Percentiles rank a stretch among this genome's conserved stretches.
These are phyloP conservation scores for Mormyrus lacerda DNA, from an alignment of 2,113 vertebrate genomes.

Conservation along the genomic window DNA sequence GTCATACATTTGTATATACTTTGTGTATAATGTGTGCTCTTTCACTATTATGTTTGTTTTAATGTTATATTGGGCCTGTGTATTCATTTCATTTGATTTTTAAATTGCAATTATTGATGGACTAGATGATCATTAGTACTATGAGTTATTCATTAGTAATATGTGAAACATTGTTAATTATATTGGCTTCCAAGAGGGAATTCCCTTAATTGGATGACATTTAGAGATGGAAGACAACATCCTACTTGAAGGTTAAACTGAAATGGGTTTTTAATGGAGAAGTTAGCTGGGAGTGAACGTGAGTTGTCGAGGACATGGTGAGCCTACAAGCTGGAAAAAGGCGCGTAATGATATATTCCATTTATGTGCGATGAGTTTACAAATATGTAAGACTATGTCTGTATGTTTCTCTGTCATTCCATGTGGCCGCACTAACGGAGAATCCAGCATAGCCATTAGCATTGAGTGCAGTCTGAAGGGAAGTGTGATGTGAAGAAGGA, in stretches of 20 bases:
- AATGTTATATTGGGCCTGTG: not conserved
- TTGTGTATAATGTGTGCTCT: not conserved
- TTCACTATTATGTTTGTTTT: not conserved
- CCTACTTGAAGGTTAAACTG: not conserved
- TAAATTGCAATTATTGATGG: not conserved
- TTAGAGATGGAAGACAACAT: not conserved
- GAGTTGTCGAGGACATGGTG: not conserved
- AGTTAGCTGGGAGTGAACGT: not conserved
- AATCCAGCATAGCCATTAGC: not conserved
- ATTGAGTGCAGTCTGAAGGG: not conserved
- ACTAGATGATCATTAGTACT: not conserved
- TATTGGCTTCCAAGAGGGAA: not conserved
- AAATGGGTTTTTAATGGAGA: not conserved
- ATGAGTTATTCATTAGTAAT: not conserved
- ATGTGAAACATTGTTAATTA: conserved; percentile 1
- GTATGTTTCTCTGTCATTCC: not conserved
- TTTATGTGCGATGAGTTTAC: not conserved
- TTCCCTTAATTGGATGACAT: not conserved
- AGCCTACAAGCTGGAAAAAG: not conserved
- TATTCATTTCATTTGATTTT: not conserved
- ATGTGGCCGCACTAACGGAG: not conserved
- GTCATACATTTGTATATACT: not conserved
- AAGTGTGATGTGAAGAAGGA: not conserved
- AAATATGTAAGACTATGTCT: not conserved
- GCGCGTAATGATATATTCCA: not conserved